Conservation (phyloP, 64 coral and sea anemone species). For the Orbicella faveolata region DNA sequence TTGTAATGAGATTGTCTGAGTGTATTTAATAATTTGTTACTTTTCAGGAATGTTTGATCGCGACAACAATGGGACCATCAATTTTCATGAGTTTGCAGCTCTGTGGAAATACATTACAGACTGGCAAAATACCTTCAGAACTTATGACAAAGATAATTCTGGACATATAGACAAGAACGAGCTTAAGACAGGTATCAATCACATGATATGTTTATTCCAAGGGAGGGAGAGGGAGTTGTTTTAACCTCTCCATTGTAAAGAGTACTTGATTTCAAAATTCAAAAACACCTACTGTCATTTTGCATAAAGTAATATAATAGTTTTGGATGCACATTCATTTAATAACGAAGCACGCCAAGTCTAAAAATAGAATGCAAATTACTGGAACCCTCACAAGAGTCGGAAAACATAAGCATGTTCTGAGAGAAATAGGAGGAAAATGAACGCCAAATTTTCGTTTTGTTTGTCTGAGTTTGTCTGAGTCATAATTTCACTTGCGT, state of each 20-base stretch:
- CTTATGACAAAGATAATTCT: slow-evolving; percentile 97
- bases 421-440: no score
- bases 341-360: no score
- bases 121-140: slow-evolving; percentile 97
- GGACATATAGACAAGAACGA: slow-evolving; percentile 96
- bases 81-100: slow-evolving; percentile 89
- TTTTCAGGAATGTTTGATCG: slow-evolving; percentile 96
- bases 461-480: no score
- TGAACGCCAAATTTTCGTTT: no score
- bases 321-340: no score
- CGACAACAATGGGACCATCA: slow-evolving; percentile 92
- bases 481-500: no score
- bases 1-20: background rate
- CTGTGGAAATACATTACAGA: slow-evolving; percentile 98
- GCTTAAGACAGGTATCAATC: slow-evolving; percentile 73
- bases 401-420: no score
- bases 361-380: no score
- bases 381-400: no score
- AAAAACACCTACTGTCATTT: no score
- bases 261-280: background rate
- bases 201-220: background rate
- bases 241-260: background rate
- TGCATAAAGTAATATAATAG: no score
- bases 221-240: background rate
- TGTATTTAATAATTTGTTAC: background rate